Evolutionary conservation across 2,797 vertebrate genomes (phyloP).

Genomic region (Dendrocincla tyrannina): DNA sequence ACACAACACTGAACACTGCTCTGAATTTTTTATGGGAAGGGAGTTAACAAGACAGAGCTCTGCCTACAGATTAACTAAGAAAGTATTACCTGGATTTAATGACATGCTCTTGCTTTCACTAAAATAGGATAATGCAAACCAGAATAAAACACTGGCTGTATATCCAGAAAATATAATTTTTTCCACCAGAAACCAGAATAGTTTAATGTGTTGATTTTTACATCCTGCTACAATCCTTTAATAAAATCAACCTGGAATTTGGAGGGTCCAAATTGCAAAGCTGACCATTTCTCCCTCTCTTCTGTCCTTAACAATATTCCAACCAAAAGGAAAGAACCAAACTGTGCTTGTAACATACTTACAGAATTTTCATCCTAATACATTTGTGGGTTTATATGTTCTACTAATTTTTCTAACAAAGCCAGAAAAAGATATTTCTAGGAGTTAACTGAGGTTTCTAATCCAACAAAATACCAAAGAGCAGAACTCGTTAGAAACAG

Average conservation of each 20-base stretch:
- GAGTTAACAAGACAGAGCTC: not conserved
- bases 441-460: not conserved
- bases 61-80: not conserved
- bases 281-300: not conserved
- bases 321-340: not conserved
- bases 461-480: not conserved
- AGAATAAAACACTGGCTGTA: slow-evolving; percentile 18
- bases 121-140: slow-evolving; percentile 31
- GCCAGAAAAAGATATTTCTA: not conserved
- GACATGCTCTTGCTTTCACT: not conserved
- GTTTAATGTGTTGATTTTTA: slow-evolving; percentile 32
- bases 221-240: not conserved
- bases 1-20: not conserved
- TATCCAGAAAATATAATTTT: not conserved
- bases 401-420: not conserved
- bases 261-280: not conserved
- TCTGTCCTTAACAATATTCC: not conserved
- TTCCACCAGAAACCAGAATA: slow-evolving; percentile 25
- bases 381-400: not conserved
- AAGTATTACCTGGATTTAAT: slow-evolving; percentile 28
- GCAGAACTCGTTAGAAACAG: not conserved
- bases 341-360: not conserved
- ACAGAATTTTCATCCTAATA: not conserved
- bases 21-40: not conserved
- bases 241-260: slow-evolving; percentile 30